Percentiles rank a stretch among this genome's conserved stretches.
phyloP scores from a whole-genome alignment of 30 jellyfish, hydroid and myxozoan species.

The Turritopsis rubra region DNA sequence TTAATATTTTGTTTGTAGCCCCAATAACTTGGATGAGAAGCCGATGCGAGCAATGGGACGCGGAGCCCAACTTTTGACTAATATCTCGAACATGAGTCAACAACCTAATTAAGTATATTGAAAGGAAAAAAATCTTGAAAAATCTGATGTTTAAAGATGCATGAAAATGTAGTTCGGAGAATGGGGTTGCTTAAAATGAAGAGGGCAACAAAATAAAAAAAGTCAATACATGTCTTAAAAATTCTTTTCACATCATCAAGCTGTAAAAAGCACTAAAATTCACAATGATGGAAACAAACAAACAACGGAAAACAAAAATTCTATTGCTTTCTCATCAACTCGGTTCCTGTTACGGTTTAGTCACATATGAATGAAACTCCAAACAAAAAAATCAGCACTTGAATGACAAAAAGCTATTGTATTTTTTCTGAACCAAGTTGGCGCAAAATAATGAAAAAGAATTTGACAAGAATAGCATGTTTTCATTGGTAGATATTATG shows the following conservation, averaged over 20 bases:
- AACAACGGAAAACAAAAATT: too few relatives aligned
- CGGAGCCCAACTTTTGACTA: slow-evolving; percentile 27
- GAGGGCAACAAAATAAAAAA: not conserved
- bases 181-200: too few relatives aligned
- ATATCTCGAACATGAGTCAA: not conserved
- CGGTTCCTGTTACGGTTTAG: too few relatives aligned
- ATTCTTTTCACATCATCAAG: not conserved
- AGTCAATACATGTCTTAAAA: not conserved
- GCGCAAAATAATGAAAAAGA: not conserved
- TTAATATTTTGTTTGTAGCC: not conserved
- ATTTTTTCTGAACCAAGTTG: not conserved
- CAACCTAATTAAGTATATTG: too few relatives aligned
- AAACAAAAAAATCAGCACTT: too few relatives aligned
- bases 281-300: too few relatives aligned
- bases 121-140: too few relatives aligned
- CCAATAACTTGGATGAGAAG: not conserved
- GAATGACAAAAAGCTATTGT: too few relatives aligned
- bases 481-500: not conserved
- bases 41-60: slow-evolving; percentile 27
- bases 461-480: not conserved
- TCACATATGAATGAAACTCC: too few relatives aligned
- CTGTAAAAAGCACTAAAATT: not conserved
- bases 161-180: too few relatives aligned
- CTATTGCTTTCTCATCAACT: too few relatives aligned
- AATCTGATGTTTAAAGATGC: too few relatives aligned